Conservation (phyloP, 2,797 vertebrate species). For the Enteromius treurensis region DNA sequence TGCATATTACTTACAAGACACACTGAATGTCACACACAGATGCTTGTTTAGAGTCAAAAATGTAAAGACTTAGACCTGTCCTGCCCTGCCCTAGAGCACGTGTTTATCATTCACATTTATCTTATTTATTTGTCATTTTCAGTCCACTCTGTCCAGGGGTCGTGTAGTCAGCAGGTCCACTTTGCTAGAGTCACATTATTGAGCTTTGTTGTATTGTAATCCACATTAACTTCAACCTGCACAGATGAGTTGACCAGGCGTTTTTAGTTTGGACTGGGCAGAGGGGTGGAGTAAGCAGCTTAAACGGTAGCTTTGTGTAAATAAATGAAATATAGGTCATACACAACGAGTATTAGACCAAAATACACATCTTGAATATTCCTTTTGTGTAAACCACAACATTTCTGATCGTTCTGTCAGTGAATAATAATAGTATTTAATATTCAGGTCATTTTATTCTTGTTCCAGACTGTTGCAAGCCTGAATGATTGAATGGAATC, state of each 20-base stretch:
- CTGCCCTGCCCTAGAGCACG: neutral
- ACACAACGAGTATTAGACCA: neutral
- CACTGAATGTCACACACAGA: neutral
- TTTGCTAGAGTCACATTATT: conserved; percentile 62
- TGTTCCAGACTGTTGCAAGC: neutral
- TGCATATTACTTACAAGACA: neutral
- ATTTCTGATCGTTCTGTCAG: neutral
- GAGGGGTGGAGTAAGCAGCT: conserved; percentile 37
- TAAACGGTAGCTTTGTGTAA: conserved; percentile 10
- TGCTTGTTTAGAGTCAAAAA: neutral
- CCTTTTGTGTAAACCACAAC: neutral
- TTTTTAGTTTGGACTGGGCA: conserved; percentile 18
- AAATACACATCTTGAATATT: neutral
- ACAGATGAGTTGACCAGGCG: neutral
- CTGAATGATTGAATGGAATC: conserved; percentile 10
- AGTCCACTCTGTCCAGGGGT: conserved; percentile 39
- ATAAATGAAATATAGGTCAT: conserved; percentile 37
- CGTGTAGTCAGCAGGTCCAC: conserved; percentile 11
- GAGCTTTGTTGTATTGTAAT: conserved; percentile 57
- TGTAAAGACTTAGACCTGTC: neutral
- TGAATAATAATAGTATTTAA: neutral
- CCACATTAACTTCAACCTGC: conserved; percentile 47
- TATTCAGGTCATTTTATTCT: conserved; percentile 2
- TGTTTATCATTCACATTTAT: conserved; percentile 23
- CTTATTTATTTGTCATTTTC: neutral